Evolutionary conservation across 2,888 invertebrate genomes (phyloP).

Genomic region (Nephrocerus scutellatus): DNA sequence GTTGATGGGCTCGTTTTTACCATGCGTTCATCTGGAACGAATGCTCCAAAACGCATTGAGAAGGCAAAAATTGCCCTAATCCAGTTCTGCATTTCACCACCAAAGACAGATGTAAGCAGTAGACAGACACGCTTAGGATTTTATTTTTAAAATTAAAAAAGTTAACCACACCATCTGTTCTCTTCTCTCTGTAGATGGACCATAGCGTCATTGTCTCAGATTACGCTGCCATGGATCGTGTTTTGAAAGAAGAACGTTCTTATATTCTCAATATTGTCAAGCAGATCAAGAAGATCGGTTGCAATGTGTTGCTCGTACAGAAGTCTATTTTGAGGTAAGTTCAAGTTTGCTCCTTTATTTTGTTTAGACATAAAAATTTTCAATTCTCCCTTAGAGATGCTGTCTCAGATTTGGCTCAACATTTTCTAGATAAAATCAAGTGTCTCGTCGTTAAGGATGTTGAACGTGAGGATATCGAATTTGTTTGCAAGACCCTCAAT

Average conservation of each 20-base stretch:
- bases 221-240: conserved; percentile 99
- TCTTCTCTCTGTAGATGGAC: conserved; percentile 64
- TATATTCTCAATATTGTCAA: conserved; percentile 98
- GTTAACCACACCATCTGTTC: not conserved
- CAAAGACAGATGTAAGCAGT: conserved; percentile 87
- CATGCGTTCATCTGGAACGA: conserved; percentile 78
- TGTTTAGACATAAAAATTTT: not conserved
- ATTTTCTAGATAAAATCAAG: conserved; percentile 98
- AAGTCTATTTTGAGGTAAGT: conserved; percentile 66
- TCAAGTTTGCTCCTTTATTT: not conserved
- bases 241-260: conserved; percentile 92
- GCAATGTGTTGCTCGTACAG: conserved; percentile 91
- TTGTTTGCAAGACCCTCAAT: conserved; percentile 88
- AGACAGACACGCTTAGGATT: not conserved
- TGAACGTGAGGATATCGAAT: conserved; percentile 96
- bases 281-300: conserved; percentile 96
- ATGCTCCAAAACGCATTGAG: conserved; percentile 88
- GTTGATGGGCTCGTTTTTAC: conserved; percentile 94
- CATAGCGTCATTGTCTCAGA: conserved; percentile 94
- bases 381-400: conserved; percentile 70
- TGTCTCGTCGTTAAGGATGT: conserved; percentile 97
- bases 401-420: conserved; percentile 91
- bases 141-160: conserved; percentile 4
- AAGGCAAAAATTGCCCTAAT: conserved; percentile 98
- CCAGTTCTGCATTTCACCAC: conserved; percentile 99